Evolutionary conservation across 1,140 invertebrate species (phyloP).

Genomic region (Samia ricini): DNA sequence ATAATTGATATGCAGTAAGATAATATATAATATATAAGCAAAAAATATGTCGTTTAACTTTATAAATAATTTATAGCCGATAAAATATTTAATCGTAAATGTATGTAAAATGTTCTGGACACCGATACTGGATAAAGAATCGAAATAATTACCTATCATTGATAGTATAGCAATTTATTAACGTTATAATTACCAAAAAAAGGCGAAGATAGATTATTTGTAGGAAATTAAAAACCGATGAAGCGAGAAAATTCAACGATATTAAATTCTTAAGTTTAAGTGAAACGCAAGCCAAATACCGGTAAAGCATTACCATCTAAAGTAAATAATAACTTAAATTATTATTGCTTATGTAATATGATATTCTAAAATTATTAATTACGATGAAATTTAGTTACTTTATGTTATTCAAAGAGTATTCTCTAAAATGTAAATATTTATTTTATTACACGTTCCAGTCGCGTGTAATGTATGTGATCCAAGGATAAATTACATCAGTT

Average conservation of each 20-base stretch:
- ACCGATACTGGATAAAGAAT: no score
- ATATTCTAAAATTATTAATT: background rate
- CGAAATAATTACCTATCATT: no score
- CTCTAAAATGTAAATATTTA: background rate
- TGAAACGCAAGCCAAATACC: background rate
- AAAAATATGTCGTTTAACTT: no score
- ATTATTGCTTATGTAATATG: background rate
- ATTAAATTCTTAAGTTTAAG: constrained; percentile 7
- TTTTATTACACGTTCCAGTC: background rate
- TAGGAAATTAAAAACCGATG: constrained; percentile 3
- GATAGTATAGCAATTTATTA: no score
- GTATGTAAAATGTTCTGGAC: no score
- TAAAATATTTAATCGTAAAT: no score
- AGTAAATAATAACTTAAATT: background rate
- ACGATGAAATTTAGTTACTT: background rate
- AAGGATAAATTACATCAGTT: background rate
- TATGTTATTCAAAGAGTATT: background rate
- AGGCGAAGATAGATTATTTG: background rate
- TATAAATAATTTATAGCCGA: no score
- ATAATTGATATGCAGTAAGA: no score
- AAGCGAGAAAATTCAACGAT: constrained; percentile 4
- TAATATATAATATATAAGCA: no score
- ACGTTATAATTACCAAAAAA: no score
- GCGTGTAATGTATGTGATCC: background rate
- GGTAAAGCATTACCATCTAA: background rate